Evolutionary conservation across 2,888 invertebrate species (phyloP), one percentile per base, ranked within the genome.

Genomic region (Sinopyrophorus schimmeli): DNA sequence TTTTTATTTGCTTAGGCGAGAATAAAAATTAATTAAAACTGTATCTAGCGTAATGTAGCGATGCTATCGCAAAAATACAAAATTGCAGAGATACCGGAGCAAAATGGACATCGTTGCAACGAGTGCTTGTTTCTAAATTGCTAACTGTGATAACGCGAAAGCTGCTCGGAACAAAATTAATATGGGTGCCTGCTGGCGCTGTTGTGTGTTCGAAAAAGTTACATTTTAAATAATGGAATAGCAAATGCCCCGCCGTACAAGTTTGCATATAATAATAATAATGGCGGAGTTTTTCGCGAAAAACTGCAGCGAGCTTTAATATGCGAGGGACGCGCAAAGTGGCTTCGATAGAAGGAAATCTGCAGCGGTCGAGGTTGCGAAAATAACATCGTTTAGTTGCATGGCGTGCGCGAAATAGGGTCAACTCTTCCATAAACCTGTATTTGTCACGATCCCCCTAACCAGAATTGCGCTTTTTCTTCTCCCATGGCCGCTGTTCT

Each of bases 401-500:
- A 46, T 27, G 39, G 49, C 43, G 50, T 31, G 41, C 23, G 43
- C 37, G 40, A 48, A 47, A 55, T 48, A 43, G 40, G 58, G 54
- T 58, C 54, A 56, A 58, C 47, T 50, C 54, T 53, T 37, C 48
- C 43, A 56, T 58, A 56, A 58, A 58, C 54, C 49, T 47, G 52
- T 46, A 23, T 48, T 46, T 49, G 49, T 49, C 49, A 46, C 37
- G 42, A 44, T 20, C 39, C 31, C n/a, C 42, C 34, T 50, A 50
- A 30, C 21, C 38, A 27, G 39, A 53, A 54, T 54, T 50, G 50
- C n/a, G 34, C 49, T 47, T 44, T 39, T 42, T 28, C 32, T 44
- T 39, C 32, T 28, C 32, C 15, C 37, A 18, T 16, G 9, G 18
- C 17, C 24, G 17, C 18, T 39, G 18, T 46, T 37, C 37, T 28